Conservation (phyloP, 2,113 vertebrate species). For the Salvelinus fontinalis region DNA sequence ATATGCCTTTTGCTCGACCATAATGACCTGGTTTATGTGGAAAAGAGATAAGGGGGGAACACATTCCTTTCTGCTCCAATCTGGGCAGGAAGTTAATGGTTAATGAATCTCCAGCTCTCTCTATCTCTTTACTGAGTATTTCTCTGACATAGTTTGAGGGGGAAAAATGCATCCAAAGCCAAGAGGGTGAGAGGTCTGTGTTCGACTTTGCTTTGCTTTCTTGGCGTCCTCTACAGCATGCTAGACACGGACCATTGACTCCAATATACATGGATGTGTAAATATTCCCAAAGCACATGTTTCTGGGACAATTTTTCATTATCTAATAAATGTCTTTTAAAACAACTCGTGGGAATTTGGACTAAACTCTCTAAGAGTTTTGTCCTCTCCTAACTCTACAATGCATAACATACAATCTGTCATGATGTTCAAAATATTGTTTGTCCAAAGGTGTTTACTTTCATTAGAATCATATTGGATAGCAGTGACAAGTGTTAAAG, state of each 20-base stretch:
- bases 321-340: not conserved
- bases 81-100: conserved; percentile 74
- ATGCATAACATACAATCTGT: not conserved
- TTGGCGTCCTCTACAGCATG: conserved; percentile 27
- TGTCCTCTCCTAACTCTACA: not conserved
- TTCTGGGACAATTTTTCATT: not conserved
- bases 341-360: not conserved
- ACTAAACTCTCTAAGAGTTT: not conserved
- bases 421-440: not conserved
- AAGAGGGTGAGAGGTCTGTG: conserved; percentile 27
- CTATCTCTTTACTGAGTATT: conserved; percentile 65
- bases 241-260: conserved; percentile 27
- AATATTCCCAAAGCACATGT: conserved; percentile 8
- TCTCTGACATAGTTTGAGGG: conserved; percentile 41
- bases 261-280: conserved; percentile 4
- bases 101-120: conserved; percentile 64
- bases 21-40: conserved; percentile 71
- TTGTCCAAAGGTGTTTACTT: not conserved
- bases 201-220: not conserved
- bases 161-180: conserved; percentile 40
- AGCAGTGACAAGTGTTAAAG: too few relatives aligned
- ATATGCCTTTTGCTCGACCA: conserved; percentile 44
- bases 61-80: conserved; percentile 63
- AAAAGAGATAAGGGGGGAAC: conserved; percentile 55
- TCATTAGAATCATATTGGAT: not conserved